Base-by-base conservation (phyloP, 2,888 invertebrate species). In the Eurytoma adleriae region DNA sequence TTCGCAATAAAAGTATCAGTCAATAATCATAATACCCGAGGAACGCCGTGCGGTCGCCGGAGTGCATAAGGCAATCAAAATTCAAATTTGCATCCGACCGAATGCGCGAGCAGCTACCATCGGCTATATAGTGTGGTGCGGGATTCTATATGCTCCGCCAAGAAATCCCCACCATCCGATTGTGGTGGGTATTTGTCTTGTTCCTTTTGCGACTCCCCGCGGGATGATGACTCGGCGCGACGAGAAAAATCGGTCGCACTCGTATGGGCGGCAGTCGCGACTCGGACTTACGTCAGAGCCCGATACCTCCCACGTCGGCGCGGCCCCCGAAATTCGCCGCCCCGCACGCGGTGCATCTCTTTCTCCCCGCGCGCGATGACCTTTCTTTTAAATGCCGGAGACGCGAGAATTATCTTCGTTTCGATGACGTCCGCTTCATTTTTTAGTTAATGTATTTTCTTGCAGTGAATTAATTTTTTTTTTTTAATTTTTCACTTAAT, bases 261-360 rank as follows among this genome's bases (percentile, higher is more conserved):
- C n/a, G 27, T 10, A 62, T 20, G 57, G 40, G 12, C n/a, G 70
- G 18, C 5, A 16, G 50, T 7, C 4, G n/a, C 40, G n/a, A 13
- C 48, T 66, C 56, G 66, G 61, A 64, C 48, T 74, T 67, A 74
- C 69, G 77, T 77, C 77, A 78, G 64, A 71, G 57, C 1, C 20
- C 27, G 67, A 73, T 78, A 73, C 78, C 78, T 62, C 78, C 78
- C 78, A 78, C 72, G 78, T 72, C 67, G 24, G 14, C 24, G 66
- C 56, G 48, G 66, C 64, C 18, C 54, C 64, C 64, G 30, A 73
- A 73, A 73, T 56, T 27, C 40, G 20, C 13, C 10, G 18, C 40
- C 4, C n/a, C 56, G n/a, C n/a, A 16, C 18, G 14, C 50, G 24
- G 48, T 27, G 40, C 57, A 24, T 70, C 13, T 73, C 16, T 50